A percentile compares a stretch with the other conserved stretches of the same genome.
These are phyloP conservation scores for Cephalotes varians DNA, from an alignment of 2,888 invertebrate genomes.

Conservation along the genomic window DNA sequence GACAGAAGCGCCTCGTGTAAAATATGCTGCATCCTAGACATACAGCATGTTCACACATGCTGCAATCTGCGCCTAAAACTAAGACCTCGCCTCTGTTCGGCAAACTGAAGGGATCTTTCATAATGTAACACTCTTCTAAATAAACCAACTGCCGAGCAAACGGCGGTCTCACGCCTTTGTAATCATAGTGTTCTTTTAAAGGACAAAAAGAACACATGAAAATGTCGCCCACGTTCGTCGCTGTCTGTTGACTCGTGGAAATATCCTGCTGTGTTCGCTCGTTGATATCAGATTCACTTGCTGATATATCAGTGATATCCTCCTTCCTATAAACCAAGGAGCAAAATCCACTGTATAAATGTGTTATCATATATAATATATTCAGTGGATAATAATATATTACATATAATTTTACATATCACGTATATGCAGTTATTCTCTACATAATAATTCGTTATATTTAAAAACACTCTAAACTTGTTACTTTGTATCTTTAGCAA, in stretches of 20 bases:
- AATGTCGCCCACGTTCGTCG: conserved; percentile 6
- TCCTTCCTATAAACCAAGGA: conserved; percentile 77
- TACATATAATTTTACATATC: conserved; percentile 11
- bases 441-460: neutral
- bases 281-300: conserved; percentile 19
- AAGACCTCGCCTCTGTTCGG: conserved; percentile 92
- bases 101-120: conserved; percentile 94
- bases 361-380: conserved; percentile 22
- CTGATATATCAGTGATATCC: conserved; percentile 61
- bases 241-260: neutral
- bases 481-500: conserved; percentile 62
- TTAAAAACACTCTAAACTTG: neutral
- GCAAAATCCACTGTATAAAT: conserved; percentile 38
- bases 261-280: neutral
- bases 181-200: conserved; percentile 91
- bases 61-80: conserved; percentile 92
- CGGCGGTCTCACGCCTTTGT: conserved; percentile 91
- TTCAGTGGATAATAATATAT: too few species aligned
- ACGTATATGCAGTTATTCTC: conserved; percentile 34
- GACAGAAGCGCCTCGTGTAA: conserved; percentile 91
- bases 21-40: conserved; percentile 95
- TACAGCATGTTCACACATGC: conserved; percentile 89
- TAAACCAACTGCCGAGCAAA: conserved; percentile 90
- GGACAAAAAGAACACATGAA: conserved; percentile 90
- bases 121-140: conserved; percentile 91